Evolutionary conservation across 2,888 invertebrate species (phyloP).

Genomic region (Chloromyia formosa): DNA sequence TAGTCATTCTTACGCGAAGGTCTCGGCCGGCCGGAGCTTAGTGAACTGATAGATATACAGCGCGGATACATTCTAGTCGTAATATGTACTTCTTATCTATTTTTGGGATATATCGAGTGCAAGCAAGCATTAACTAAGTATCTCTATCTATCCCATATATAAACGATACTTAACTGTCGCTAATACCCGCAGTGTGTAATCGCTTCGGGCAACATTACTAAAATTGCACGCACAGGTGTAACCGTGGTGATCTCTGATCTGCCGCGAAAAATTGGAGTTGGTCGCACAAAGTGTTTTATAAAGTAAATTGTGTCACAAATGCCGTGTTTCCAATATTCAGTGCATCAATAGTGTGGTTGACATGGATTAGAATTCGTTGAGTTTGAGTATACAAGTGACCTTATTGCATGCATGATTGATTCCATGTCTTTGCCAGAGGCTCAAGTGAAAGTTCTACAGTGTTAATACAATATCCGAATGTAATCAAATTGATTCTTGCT

Average conservation of each 20-base stretch:
- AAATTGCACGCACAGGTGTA: constrained; percentile 11
- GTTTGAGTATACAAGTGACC: not conserved
- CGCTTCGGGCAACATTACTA: not conserved
- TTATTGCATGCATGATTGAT: not conserved
- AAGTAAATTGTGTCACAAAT: no score
- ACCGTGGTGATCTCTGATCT: not conserved
- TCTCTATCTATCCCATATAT: constrained; percentile 9
- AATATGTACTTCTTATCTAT: constrained; percentile 18
- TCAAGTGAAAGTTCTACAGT: constrained; percentile 14
- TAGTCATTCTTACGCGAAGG: constrained; percentile 32
- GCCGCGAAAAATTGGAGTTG: not conserved
- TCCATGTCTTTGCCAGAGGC: not conserved
- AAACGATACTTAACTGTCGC: constrained; percentile 11
- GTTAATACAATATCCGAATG: no score
- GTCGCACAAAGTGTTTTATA: no score
- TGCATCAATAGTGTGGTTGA: no score
- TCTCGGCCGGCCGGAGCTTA: constrained; percentile 29
- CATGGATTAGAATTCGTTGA: no score
- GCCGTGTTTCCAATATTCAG: no score
- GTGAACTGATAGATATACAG: constrained; percentile 15
- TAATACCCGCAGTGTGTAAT: constrained; percentile 10
- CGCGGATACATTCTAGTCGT: not conserved
- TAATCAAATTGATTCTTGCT: no score
- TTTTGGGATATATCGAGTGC: constrained; percentile 15
- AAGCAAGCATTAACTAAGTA: not conserved